A percentile compares a stretch with the other conserved stretches of the same genome.
phyloP scores from a whole-genome alignment of 2,797 vertebrate species.

The Callimico goeldii region DNA sequence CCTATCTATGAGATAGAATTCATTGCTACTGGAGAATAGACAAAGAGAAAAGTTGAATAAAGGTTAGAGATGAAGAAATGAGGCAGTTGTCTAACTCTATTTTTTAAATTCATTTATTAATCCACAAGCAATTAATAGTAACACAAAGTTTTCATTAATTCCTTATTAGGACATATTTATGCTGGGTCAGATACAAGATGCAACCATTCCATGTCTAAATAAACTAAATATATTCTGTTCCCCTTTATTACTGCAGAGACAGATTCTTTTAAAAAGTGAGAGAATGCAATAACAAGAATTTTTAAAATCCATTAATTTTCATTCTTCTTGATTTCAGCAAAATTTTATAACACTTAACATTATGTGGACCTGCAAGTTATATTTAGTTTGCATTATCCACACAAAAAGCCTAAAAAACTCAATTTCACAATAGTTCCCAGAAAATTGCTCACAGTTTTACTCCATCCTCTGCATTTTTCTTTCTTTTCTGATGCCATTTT shows the following conservation, averaged over 20 bases:
- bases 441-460: neutral
- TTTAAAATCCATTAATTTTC: neutral
- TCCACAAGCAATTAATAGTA: neutral
- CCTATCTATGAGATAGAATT: neutral
- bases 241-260: neutral
- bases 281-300: neutral
- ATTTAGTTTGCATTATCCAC: neutral
- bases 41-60: neutral
- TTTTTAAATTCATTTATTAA: constrained; percentile 9
- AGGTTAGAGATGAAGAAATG: neutral
- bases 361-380: neutral
- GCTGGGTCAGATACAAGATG: neutral
- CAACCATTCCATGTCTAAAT: neutral
- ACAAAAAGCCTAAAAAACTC: neutral
- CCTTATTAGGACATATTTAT: neutral
- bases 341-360: neutral
- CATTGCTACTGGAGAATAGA: neutral
- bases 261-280: neutral
- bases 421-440: neutral
- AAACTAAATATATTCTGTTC: neutral
- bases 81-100: neutral
- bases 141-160: neutral
- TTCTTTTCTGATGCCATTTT: neutral
- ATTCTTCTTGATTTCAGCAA: neutral
- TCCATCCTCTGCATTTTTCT: neutral